Evolutionary conservation across 1,140 invertebrate genomes (phyloP), one percentile per base, ranked within the genome.

Genomic region (Drosophila tropicalis): DNA sequence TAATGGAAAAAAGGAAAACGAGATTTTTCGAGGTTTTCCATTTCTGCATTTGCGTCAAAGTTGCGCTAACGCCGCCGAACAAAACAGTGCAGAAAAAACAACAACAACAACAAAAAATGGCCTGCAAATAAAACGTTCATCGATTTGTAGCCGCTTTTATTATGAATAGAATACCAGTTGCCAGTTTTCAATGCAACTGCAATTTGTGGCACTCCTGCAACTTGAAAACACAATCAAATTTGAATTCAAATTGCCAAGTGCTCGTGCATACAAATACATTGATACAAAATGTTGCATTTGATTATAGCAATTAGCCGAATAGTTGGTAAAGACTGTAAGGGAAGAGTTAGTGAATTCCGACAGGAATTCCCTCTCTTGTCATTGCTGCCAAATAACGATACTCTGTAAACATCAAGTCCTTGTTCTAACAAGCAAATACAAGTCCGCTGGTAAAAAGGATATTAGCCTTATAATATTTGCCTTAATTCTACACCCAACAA

Each of bases 131-230:
- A 71, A 80, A 79, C 70, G 58, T 73, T 71, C 80, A 69, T 70
- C 63, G 79, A 72, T 70, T 81, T 79, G 79, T 70, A 72, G 72
- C 57, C 41, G 54, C 51, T 76, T 72, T 83, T 83, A 76, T 86
- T 83, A 79, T 79, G 76, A 87, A 83, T 79, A 76, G 73, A 79
- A 89, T 89, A 74, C 9, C 44, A 51, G 44, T 51, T 51, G 44
- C 44, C 77, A 63, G 61, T 68, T 76, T 65, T 68, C 73, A 90
- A 69, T 79, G 64, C 40, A 62, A 71, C 70, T 71, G 62, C 62
- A 51, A 51, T 68, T 72, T 80, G 76, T 56, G 65, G 34, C 47
- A 41, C 63, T 56, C 61, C 41, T 68, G 61, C 55, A 65, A 81
- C 71, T 75, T 51, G 44, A 51, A 51, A 51, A 51, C 72, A 77